A percentile compares a stretch with the other conserved stretches of the same genome.
Conservation (phyloP, 2,797 vertebrate genomes). For the Tachyglossus aculeatus region DNA sequence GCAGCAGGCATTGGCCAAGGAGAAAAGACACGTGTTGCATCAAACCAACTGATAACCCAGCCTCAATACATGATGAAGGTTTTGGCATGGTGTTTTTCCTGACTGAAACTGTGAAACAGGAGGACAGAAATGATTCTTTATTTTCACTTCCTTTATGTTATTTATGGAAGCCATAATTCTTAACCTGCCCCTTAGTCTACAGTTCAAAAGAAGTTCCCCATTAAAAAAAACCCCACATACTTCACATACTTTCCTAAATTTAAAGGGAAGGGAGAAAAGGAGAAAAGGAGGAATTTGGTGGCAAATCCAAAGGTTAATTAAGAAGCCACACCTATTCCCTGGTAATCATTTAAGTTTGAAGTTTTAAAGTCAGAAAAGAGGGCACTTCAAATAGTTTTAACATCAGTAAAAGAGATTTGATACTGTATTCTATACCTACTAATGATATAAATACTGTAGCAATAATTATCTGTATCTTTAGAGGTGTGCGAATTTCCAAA, state of each 20-base stretch:
- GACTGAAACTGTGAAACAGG: not conserved
- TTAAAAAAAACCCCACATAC: conserved; percentile 50
- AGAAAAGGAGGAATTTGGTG: too few species aligned
- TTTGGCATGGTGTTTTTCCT: too few species aligned
- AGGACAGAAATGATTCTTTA: not conserved
- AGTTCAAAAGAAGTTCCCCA: conserved; percentile 29
- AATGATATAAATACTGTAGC: too few species aligned
- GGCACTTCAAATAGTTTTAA: too few species aligned
- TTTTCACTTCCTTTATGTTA: conserved; percentile 13
- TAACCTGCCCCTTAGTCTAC: conserved; percentile 25
- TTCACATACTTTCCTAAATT: conserved; percentile 22
- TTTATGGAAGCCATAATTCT: conserved; percentile 8
- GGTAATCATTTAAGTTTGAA: conserved; percentile 47
- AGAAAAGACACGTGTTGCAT: too few species aligned
- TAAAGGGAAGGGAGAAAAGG: conserved; percentile 32
- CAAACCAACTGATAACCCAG: too few species aligned
- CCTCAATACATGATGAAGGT: too few species aligned
- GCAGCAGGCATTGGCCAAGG: too few species aligned
- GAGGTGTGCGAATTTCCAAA: too few species aligned
- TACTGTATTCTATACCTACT: too few species aligned
- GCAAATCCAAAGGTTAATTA: conserved; percentile 37
- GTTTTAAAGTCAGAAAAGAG: conserved; percentile 16
- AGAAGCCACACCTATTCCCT: conserved; percentile 29
- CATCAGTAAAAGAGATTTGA: too few species aligned
- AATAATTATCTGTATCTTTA: too few species aligned